Evolutionary conservation across 2,113 vertebrate species (phyloP).

Genomic region (Ailurus styani): DNA sequence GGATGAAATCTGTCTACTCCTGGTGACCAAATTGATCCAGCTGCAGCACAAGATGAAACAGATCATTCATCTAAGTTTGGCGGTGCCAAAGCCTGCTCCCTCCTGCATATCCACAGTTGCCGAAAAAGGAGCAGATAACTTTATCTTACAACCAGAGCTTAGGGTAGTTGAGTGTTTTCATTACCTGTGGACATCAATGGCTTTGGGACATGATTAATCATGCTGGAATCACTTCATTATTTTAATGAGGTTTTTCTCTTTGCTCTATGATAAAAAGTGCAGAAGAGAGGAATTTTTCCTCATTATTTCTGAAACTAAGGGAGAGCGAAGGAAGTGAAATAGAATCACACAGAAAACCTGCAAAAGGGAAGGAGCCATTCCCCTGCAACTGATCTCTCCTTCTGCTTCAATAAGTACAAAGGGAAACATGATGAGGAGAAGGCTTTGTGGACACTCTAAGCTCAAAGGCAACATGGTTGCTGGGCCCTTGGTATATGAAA

Average conservation of each 20-base stretch:
- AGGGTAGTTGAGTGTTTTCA: constrained; percentile 36
- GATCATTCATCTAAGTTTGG: constrained; percentile 36
- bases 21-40: constrained; percentile 48
- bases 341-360: neutral
- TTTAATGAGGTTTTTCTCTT: constrained; percentile 76
- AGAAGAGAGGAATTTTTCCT: constrained; percentile 25
- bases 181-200: constrained; percentile 56
- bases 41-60: constrained; percentile 18
- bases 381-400: constrained; percentile 15
- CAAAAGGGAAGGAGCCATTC: neutral
- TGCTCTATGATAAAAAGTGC: constrained; percentile 60
- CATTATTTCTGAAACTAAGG: constrained; percentile 71
- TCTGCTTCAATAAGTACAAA: constrained; percentile 49
- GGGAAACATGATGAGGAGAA: neutral
- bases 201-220: constrained; percentile 60
- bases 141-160: neutral
- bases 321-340: neutral
- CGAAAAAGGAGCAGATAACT: neutral
- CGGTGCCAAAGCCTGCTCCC: constrained; percentile 15
- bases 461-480: neutral
- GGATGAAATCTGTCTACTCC: constrained; percentile 42
- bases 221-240: constrained; percentile 67
- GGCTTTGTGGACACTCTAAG: neutral
- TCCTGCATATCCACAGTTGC: neutral
- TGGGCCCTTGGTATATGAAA: neutral